phyloP scores from a whole-genome alignment of 30 jellyfish, hydroid and myxozoan genomes.

The Clytia hemisphaerica region DNA sequence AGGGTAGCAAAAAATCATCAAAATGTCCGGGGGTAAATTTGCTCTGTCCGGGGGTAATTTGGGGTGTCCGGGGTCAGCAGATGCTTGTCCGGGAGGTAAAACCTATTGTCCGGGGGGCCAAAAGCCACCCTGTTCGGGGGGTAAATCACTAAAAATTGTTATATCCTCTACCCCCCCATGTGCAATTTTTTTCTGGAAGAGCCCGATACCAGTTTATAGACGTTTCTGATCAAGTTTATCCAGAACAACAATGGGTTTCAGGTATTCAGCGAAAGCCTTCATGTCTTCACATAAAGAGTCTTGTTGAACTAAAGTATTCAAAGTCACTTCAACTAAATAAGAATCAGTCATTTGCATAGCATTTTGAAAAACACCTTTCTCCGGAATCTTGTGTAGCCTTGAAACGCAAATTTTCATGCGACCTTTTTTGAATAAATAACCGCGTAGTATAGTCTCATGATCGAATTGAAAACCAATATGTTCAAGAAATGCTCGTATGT shows the following conservation, averaged over 20 bases:
- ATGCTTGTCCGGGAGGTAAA: no score
- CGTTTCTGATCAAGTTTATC: slow-evolving; percentile 23
- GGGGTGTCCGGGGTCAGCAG: no score
- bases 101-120: no score
- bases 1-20: no score
- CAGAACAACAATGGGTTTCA: slow-evolving; percentile 48
- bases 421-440: slow-evolving; percentile 60
- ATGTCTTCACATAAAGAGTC: slow-evolving; percentile 66
- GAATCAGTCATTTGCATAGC: slow-evolving; percentile 77
- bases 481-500: slow-evolving; percentile 48
- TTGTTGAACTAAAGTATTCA: slow-evolving; percentile 76
- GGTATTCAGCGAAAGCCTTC: slow-evolving; percentile 72
- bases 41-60: no score
- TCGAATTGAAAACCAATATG: slow-evolving; percentile 79
- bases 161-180: no score
- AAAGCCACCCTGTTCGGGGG: no score
- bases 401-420: slow-evolving; percentile 59
- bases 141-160: no score
- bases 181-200: no score
- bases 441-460: slow-evolving; percentile 69
- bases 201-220: no score
- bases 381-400: slow-evolving; percentile 44
- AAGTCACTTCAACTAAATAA: slow-evolving; percentile 68
- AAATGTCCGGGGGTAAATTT: no score
- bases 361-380: slow-evolving; percentile 54